These are phyloP conservation scores for Rhinoraja longicauda DNA, from an alignment of 2,797 vertebrate species.

Conservation along the genomic window DNA sequence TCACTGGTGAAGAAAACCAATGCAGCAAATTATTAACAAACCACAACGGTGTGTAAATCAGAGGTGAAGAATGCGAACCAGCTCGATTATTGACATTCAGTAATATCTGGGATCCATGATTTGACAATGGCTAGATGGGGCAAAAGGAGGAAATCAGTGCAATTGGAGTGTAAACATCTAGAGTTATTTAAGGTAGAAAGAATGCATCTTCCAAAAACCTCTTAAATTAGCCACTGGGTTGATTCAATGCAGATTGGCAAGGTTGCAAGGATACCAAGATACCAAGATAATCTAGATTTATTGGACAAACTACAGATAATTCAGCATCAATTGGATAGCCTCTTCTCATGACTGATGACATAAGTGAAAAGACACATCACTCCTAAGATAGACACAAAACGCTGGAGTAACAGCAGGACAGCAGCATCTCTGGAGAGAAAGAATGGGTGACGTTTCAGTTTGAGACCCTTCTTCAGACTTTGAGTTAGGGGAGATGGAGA, in stretches of 20 bases:
- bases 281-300: background rate
- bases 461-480: too few relatives aligned
- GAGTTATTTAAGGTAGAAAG: background rate
- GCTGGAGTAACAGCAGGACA: too few relatives aligned
- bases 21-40: background rate
- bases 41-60: background rate
- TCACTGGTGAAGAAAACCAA: too few relatives aligned
- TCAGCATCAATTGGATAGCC: background rate
- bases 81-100: background rate
- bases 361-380: background rate
- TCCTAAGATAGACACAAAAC: background rate
- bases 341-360: background rate
- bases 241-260: background rate
- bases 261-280: background rate
- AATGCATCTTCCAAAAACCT: background rate
- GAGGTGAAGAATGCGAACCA: background rate
- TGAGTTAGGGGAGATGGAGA: too few relatives aligned
- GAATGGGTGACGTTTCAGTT: too few relatives aligned
- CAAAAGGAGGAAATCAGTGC: background rate
- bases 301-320: background rate
- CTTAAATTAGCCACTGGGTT: background rate
- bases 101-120: background rate
- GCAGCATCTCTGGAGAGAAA: too few relatives aligned
- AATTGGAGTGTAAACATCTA: background rate
- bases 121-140: background rate